Base-by-base conservation (phyloP, 2,797 vertebrate genomes). In the Ficedula albicollis region DNA sequence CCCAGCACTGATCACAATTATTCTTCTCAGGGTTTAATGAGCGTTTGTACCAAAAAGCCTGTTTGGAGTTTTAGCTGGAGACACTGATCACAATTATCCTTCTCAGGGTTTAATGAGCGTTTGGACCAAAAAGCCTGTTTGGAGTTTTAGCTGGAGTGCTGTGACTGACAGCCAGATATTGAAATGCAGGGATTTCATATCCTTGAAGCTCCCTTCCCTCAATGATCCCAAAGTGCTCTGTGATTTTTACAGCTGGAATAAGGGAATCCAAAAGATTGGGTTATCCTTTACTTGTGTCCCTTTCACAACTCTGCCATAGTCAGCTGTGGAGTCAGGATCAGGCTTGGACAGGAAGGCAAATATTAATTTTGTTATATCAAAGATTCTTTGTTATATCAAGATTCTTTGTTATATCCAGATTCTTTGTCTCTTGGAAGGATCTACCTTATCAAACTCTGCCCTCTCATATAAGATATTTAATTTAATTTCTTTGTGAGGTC, bases 31-130 rank as follows among this genome's bases (percentile, higher is more conserved):
- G 1, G 44, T 83, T 92, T 93, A 94, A 93, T 81, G 91, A 83
- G 69, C 84, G 84, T 95, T 97, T 92, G 73, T 43, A 6, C 62
- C 73, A 78, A 94, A 94, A 94, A 95, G 69, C 76, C 38, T 85
- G 67, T 55, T 88, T 85, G 75, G 88, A 93, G 56, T 74, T 96
- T 91, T 94, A 85, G 64, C 52, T 68, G n/a, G 55, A 94, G 74
- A n/a, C 58, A 18, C 49, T 48, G 72, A 91, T 95, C 87, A 77
- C 84, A 94, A 69, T 88, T 91, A 85, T 72, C 89, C 64, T 93
- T 69, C 87, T 77, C 32, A 1, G 1, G 1, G 44, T 83, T 92
- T 93, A 94, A 93, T 81, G 91, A 83, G 69, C 84, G 84, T 95
- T 97, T 92, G 73, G 43, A 6, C 62, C 73, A 78, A 94, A n/a